These are phyloP conservation scores for Paradoxurus hermaphroditus DNA, from an alignment of 2,113 vertebrate species.

Conservation along the genomic window DNA sequence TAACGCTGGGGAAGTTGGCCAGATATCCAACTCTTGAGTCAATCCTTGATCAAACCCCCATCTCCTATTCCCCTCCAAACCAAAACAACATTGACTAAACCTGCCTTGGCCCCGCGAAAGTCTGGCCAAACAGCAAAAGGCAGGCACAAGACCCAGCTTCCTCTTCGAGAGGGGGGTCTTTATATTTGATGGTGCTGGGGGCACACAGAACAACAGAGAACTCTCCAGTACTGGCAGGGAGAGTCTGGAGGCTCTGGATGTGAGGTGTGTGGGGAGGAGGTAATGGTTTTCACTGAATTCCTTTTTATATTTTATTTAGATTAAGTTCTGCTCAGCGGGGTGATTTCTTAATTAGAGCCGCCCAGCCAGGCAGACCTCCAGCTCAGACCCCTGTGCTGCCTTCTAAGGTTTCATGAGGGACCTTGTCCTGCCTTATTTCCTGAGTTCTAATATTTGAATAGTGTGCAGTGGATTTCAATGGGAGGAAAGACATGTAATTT, in stretches of 20 bases:
- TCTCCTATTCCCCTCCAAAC: neutral
- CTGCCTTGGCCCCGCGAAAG: neutral
- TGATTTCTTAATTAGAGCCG: conserved; percentile 88
- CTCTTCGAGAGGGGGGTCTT: neutral
- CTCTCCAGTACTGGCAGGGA: neutral
- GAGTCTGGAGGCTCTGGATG: neutral
- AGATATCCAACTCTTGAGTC: neutral
- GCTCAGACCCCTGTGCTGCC: conserved; percentile 85
- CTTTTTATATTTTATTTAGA: conserved; percentile 85
- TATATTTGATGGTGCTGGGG: accelerated
- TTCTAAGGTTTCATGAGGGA: conserved; percentile 94
- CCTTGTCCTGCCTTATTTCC: conserved; percentile 93
- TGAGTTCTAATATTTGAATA: conserved; percentile 88
- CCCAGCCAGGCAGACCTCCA: conserved; percentile 84
- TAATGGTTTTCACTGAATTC: conserved; percentile 76
- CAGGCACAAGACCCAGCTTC: neutral
- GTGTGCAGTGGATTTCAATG: conserved; percentile 82
- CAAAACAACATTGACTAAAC: neutral
- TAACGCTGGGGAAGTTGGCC: neutral
- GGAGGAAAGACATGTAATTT: conserved; percentile 87
- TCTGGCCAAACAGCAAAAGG: neutral
- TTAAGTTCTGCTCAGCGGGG: conserved; percentile 88
- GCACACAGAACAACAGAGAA: neutral
- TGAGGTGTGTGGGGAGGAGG: conserved; percentile 49
- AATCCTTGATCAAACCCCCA: neutral